These are phyloP conservation scores for Tholera decimalis DNA, from an alignment of 2,888 invertebrate species.

Conservation along the genomic window DNA sequence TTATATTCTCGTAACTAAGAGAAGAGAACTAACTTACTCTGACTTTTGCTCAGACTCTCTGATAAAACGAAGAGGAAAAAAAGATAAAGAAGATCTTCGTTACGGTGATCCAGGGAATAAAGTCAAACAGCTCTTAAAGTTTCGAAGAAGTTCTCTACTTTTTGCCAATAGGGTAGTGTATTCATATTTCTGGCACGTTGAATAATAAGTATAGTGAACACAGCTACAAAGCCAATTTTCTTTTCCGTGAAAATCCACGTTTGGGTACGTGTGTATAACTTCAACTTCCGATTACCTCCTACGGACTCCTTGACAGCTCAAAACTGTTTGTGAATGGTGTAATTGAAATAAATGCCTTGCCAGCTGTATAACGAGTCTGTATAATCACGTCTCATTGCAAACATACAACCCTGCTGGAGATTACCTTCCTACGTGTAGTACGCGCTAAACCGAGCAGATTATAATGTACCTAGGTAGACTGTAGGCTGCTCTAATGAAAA, in stretches of 20 bases:
- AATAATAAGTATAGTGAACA: background rate
- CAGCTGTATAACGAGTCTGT: constrained; percentile 65
- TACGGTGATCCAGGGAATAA: too few relatives aligned
- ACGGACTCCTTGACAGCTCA: background rate
- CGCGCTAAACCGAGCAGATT: background rate
- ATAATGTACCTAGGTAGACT: constrained; percentile 12
- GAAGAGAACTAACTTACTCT: too few relatives aligned
- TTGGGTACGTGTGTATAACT: background rate
- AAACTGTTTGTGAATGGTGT: background rate
- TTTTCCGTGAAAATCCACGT: background rate
- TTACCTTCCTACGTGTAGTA: constrained; percentile 12
- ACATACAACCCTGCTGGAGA: constrained; percentile 39
- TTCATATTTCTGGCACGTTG: background rate
- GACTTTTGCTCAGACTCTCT: too few relatives aligned
- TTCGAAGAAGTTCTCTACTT: too few relatives aligned
- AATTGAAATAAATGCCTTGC: background rate
- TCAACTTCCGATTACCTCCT: background rate
- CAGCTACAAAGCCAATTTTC: constrained; percentile 2
- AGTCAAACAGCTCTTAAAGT: too few relatives aligned
- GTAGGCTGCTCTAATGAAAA: constrained; percentile 10
- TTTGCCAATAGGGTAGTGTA: too few relatives aligned
- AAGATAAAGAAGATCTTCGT: too few relatives aligned
- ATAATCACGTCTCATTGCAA: constrained; percentile 66
- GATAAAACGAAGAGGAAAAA: too few relatives aligned
- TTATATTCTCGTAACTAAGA: too few relatives aligned